These are phyloP conservation scores for Actinia equina DNA, from an alignment of 64 coral and sea anemone genomes.

Conservation along the genomic window DNA sequence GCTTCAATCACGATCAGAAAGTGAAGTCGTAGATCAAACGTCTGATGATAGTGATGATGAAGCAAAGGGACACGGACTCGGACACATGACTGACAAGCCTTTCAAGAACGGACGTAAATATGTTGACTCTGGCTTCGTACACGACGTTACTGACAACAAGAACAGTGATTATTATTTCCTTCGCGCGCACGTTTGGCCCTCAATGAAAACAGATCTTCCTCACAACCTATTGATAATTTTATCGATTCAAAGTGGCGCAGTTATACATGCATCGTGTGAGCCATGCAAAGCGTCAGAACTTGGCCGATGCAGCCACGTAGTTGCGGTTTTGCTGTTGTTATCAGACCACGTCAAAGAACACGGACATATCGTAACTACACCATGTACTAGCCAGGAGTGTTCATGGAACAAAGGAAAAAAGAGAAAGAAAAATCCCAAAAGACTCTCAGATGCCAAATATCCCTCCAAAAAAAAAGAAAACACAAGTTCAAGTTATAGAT, in stretches of 20 bases:
- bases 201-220: not conserved
- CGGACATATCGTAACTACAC: too few species aligned
- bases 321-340: too few species aligned
- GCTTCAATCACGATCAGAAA: not conserved
- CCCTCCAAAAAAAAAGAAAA: too few species aligned
- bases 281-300: too few species aligned
- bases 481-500: too few species aligned
- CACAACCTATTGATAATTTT: constrained; percentile 12
- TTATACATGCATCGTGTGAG: constrained; percentile 66
- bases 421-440: too few species aligned
- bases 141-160: constrained; percentile 32
- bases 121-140: constrained; percentile 16
- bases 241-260: constrained; percentile 40
- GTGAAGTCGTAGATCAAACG: too few species aligned
- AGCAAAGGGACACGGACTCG: constrained; percentile 3
- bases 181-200: constrained; percentile 48
- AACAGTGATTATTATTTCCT: constrained; percentile 42
- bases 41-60: not conserved
- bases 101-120: constrained; percentile 34
- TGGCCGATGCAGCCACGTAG: too few species aligned
- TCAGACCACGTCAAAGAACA: too few species aligned
- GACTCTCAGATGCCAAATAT: too few species aligned
- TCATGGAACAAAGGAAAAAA: too few species aligned
- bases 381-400: too few species aligned
- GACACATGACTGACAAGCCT: constrained; percentile 41